phyloP scores from a whole-genome alignment of 2,113 vertebrate species.

The Chaetura pelagica region DNA sequence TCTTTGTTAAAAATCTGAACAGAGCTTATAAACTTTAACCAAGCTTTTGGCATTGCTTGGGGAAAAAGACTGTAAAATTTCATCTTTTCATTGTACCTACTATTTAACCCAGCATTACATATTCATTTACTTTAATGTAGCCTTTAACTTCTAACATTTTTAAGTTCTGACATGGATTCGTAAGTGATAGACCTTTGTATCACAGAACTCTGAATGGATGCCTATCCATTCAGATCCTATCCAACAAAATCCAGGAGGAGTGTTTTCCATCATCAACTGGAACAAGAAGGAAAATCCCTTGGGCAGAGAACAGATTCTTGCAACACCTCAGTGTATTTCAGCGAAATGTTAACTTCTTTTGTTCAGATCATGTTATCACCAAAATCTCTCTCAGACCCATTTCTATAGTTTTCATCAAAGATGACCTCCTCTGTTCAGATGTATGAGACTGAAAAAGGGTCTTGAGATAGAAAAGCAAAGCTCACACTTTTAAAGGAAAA shows the following conservation, averaged over 20 bases:
- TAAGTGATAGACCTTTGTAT: not conserved
- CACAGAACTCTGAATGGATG: not conserved
- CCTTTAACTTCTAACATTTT: not conserved
- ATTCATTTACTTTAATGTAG: not conserved
- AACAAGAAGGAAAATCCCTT: not conserved
- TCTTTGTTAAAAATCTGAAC: not conserved
- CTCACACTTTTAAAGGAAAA: not conserved
- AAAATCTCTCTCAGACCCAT: not conserved
- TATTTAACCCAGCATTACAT: not conserved
- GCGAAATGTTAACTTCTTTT: not conserved
- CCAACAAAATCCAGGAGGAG: not conserved
- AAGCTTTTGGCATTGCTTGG: not conserved
- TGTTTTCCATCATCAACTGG: not conserved
- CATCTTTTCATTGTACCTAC: not conserved
- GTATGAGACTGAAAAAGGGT: not conserved
- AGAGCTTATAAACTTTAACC: not conserved
- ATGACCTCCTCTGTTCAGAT: not conserved
- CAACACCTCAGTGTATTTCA: not conserved
- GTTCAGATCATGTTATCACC: not conserved
- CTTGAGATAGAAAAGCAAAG: not conserved
- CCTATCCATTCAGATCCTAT: no score
- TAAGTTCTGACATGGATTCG: not conserved
- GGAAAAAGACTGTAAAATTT: not conserved
- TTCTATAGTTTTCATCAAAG: not conserved
- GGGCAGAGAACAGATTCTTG: not conserved